These are phyloP conservation scores for Craniophora ligustri DNA, from an alignment of 2,888 invertebrate genomes.

Conservation along the genomic window DNA sequence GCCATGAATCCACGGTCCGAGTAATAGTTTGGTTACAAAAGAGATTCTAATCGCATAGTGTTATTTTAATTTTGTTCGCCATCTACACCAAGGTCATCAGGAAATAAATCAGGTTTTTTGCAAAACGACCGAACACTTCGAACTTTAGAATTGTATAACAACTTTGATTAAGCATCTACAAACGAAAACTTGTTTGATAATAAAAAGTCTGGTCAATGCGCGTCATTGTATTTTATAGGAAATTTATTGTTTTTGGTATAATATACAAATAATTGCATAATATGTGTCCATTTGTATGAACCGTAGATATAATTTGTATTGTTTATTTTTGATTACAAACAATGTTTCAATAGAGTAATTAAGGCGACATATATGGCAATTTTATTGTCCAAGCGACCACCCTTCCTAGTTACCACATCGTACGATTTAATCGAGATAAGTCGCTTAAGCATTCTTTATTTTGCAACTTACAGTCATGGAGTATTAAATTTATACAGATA, in stretches of 20 bases:
- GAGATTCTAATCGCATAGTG: constrained; percentile 13
- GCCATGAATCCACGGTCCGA: constrained; percentile 4
- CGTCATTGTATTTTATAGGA: too few relatives aligned
- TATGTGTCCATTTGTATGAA: too few relatives aligned
- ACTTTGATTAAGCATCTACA: constrained; percentile 16
- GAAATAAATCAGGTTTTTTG: constrained; percentile 52
- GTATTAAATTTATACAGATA: constrained; percentile 20
- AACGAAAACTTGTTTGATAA: background rate
- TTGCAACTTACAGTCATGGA: constrained; percentile 77
- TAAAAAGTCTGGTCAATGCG: background rate
- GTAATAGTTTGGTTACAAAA: constrained; percentile 29
- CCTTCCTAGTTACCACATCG: constrained; percentile 82
- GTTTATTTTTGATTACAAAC: constrained; percentile 42
- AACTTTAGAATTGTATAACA: constrained; percentile 36
- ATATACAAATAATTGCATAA: too few relatives aligned
- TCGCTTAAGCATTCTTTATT: constrained; percentile 78
- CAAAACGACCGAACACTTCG: constrained; percentile 10
- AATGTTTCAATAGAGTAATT: constrained; percentile 66
- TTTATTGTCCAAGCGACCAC: constrained; percentile 76
- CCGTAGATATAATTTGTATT: constrained; percentile 30
- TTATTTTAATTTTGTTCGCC: constrained; percentile 32
- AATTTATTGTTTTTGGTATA: too few relatives aligned
- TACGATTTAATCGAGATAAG: constrained; percentile 81
- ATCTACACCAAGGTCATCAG: constrained; percentile 56
- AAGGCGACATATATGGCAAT: constrained; percentile 72